phyloP scores from a whole-genome alignment of 2,888 invertebrate species.

The Scaptomyza caliginosa region DNA sequence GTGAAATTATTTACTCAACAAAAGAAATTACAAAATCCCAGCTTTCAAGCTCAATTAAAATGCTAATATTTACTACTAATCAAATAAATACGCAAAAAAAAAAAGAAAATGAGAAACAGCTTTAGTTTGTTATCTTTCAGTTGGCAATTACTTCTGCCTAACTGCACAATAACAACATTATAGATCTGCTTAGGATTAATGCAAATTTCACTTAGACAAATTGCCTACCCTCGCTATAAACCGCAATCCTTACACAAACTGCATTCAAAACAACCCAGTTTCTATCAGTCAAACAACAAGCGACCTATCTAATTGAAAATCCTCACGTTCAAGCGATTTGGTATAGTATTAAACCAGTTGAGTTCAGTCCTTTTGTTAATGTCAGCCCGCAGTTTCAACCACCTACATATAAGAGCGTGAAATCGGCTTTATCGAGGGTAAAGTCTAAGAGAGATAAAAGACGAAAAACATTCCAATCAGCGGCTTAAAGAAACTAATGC shows the following conservation, averaged over 20 bases:
- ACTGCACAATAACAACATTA: constrained; percentile 49
- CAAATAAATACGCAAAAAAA: constrained; percentile 1
- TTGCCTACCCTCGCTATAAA: constrained; percentile 56
- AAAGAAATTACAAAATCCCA: no score
- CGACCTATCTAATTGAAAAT: constrained; percentile 74
- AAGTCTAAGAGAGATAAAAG: constrained; percentile 18
- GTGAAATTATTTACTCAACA: background rate
- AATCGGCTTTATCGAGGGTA: constrained; percentile 61
- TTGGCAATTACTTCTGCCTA: constrained; percentile 56
- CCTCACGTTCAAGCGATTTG: constrained; percentile 56
- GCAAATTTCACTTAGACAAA: constrained; percentile 76
- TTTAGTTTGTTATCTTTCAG: constrained; percentile 59
- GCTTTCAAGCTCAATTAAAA: constrained; percentile 1
- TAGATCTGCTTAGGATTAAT: constrained; percentile 60
- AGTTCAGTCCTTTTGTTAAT: constrained; percentile 36
- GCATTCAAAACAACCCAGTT: constrained; percentile 25
- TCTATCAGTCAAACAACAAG: constrained; percentile 33
- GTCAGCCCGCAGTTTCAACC: constrained; percentile 44
- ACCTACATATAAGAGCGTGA: constrained; percentile 62
- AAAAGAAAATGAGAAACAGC: no score
- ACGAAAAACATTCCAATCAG: constrained; percentile 74
- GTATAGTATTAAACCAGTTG: constrained; percentile 28
- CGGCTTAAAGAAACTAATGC: constrained; percentile 60
- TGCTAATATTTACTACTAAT: constrained; percentile 29
- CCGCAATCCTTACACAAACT: constrained; percentile 48